A percentile compares a stretch with the other conserved stretches of the same genome.
phyloP scores from a whole-genome alignment of 2,113 vertebrate species.

The Urocolius indicus region DNA sequence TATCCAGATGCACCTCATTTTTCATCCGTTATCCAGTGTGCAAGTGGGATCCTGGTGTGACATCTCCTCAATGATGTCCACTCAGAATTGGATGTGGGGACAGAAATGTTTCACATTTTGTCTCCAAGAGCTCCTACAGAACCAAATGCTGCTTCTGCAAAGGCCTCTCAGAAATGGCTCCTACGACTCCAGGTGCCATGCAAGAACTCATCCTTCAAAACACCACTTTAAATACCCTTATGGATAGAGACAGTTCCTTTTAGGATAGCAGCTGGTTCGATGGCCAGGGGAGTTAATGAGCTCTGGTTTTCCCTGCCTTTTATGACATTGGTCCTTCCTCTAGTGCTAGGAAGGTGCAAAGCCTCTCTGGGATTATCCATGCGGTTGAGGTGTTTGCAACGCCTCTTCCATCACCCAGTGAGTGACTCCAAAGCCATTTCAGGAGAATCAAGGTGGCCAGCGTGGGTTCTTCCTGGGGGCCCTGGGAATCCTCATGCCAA shows the following conservation, averaged over 20 bases:
- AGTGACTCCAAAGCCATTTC: not conserved
- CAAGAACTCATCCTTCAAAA: not conserved
- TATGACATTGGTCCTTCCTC: not conserved
- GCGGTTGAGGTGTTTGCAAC: fast-evolving
- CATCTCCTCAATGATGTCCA: fast-evolving
- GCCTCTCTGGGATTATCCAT: not conserved
- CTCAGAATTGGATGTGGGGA: not conserved
- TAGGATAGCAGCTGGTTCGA: not conserved
- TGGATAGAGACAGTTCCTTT: fast-evolving
- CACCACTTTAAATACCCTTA: fast-evolving
- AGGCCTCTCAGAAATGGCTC: not conserved
- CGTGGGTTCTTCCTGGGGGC: not conserved
- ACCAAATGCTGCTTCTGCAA: not conserved
- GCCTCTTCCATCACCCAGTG: fast-evolving
- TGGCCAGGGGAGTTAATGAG: not conserved
- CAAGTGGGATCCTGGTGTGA: fast-evolving
- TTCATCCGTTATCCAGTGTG: not conserved
- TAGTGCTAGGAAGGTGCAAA: not conserved
- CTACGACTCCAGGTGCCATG: fast-evolving
- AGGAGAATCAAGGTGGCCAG: not conserved
- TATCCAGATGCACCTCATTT: not conserved
- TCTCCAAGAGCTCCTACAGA: not conserved
- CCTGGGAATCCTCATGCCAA: not conserved
- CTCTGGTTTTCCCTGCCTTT: not conserved
- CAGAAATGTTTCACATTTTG: not conserved